Conservation (phyloP, 2,888 invertebrate species). For the Petrolisthes cinctipes region DNA sequence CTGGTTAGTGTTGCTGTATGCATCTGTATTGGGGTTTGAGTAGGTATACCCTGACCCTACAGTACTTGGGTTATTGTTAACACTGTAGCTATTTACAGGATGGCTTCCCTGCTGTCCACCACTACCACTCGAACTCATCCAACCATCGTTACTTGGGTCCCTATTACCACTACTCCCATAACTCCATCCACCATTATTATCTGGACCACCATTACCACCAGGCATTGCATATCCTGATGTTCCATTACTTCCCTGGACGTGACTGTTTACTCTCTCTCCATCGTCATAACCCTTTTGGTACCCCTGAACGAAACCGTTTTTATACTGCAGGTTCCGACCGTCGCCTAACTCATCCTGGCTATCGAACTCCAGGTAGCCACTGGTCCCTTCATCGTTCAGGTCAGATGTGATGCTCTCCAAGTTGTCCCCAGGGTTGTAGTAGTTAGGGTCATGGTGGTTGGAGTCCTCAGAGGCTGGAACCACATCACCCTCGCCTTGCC, state of each 20-base stretch:
- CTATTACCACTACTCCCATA: not conserved
- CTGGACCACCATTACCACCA: not conserved
- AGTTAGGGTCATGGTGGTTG: not conserved
- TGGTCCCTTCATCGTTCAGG: not conserved
- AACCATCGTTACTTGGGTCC: not conserved
- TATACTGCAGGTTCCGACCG: conserved; percentile 9
- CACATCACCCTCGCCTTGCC: not conserved
- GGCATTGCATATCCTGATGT: not conserved
- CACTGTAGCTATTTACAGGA: not conserved
- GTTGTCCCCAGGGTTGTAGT: not conserved
- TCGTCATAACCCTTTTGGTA: conserved; percentile 30
- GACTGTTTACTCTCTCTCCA: not conserved
- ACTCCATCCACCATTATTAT: not conserved
- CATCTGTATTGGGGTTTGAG: too few relatives aligned
- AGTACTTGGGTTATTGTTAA: not conserved
- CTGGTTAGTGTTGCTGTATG: too few relatives aligned
- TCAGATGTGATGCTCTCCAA: not conserved
- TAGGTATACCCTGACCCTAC: too few relatives aligned
- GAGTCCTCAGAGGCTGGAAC: not conserved
- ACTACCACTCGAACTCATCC: not conserved
- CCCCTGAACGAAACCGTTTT: conserved; percentile 28
- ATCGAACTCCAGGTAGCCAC: not conserved
- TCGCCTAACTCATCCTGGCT: not conserved
- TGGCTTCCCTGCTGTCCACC: not conserved
- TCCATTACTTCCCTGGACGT: too few relatives aligned